A percentile compares a stretch with the other conserved stretches of the same genome.
Conservation (phyloP, 2,888 invertebrate genomes). For the Agrilus mali region DNA sequence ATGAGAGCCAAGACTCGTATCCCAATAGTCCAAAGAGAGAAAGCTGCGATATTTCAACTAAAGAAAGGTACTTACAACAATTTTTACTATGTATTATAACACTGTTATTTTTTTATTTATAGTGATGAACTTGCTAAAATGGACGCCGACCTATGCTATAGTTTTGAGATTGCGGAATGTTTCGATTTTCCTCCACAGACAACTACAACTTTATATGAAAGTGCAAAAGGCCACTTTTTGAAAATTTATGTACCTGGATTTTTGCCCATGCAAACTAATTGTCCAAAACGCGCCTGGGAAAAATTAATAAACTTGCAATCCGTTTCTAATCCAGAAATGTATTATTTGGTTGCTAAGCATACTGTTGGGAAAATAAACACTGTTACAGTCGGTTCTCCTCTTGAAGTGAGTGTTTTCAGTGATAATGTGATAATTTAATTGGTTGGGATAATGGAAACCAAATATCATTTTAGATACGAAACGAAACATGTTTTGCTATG, state of each 20-base stretch:
- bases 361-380: constrained; percentile 42
- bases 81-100: too few relatives aligned
- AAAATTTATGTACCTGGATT: constrained; percentile 51
- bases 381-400: constrained; percentile 58
- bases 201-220: constrained; percentile 44
- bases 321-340: constrained; percentile 37
- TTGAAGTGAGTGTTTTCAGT: constrained; percentile 44
- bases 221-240: constrained; percentile 52
- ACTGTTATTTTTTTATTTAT: constrained; percentile 7
- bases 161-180: constrained; percentile 28
- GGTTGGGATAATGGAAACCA: background rate
- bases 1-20: constrained; percentile 47
- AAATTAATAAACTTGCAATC: constrained; percentile 54
- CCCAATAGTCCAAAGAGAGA: constrained; percentile 44
- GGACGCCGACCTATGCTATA: constrained; percentile 21
- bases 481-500: constrained; percentile 64
- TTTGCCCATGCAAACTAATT: constrained; percentile 48
- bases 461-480: constrained; percentile 43
- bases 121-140: constrained; percentile 16
- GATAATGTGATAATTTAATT: background rate
- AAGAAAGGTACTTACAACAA: too few relatives aligned
- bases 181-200: constrained; percentile 38
- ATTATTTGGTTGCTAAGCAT: constrained; percentile 57
- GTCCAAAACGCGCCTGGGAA: constrained; percentile 49
- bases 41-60: constrained; percentile 3